phyloP scores from a whole-genome alignment of 2,797 vertebrate species.

The Danio kyathit region DNA sequence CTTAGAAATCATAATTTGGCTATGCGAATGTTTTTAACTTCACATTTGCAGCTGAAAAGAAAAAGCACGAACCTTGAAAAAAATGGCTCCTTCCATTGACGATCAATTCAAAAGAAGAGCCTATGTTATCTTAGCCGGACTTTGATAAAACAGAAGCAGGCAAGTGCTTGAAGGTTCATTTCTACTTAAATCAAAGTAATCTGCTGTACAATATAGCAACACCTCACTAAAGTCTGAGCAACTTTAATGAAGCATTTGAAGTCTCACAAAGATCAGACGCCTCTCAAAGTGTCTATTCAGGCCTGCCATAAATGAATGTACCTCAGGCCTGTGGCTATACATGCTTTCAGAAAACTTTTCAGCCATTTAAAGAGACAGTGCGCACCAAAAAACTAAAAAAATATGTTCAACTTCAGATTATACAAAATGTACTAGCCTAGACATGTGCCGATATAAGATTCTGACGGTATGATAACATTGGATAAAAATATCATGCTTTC shows the following conservation, averaged over 20 bases:
- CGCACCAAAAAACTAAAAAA: no score
- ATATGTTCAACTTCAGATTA: no score
- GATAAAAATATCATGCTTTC: no score
- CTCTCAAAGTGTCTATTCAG: neutral
- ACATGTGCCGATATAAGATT: no score
- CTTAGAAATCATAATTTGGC: neutral
- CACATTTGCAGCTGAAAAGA: neutral
- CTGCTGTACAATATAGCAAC: neutral
- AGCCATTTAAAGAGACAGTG: neutral
- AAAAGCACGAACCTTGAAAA: neutral
- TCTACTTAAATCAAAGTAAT: neutral
- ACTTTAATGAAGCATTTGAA: neutral
- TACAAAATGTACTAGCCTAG: no score
- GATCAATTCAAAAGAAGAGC: neutral
- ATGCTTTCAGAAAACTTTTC: neutral
- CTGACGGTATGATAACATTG: no score
- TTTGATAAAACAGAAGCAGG: neutral
- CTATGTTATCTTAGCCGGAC: neutral
- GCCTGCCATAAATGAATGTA: conserved; percentile 13
- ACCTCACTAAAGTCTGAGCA: neutral
- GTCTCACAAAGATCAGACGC: neutral
- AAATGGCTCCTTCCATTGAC: neutral
- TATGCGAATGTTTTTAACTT: neutral
- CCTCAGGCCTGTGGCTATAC: neutral
- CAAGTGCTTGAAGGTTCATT: neutral